A percentile compares a stretch with the other conserved stretches of the same genome.
Evolutionary conservation across 2,113 vertebrate species (phyloP).

Genomic region (Albula goreensis): DNA sequence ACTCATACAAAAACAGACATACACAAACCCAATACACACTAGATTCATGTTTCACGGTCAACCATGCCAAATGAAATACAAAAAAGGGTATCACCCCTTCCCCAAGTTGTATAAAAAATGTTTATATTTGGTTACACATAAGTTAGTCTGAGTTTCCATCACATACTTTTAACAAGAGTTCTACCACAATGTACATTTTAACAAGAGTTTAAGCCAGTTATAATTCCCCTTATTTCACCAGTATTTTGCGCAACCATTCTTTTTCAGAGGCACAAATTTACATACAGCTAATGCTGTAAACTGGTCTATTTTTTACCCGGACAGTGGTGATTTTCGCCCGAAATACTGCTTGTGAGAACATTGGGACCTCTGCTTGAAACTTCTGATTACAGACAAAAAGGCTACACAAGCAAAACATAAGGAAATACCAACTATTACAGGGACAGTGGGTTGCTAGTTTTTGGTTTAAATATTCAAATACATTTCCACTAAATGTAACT

Average conservation of each 20-base stretch:
- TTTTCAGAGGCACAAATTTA: conserved; percentile 9
- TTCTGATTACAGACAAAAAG: conserved; percentile 18
- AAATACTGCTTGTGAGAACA: conserved; percentile 1
- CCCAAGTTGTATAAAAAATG: conserved; percentile 27
- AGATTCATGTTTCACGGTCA: conserved; percentile 41
- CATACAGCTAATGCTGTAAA: background rate
- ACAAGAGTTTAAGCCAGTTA: background rate
- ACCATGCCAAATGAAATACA: conserved; percentile 28
- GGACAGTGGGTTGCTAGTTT: conserved; percentile 57
- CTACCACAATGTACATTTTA: too few species aligned
- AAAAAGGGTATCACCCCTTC: background rate
- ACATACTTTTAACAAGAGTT: background rate
- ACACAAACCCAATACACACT: conserved; percentile 42
- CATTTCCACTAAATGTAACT: conserved; percentile 52
- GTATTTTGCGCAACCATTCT: conserved; percentile 19
- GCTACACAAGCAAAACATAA: conserved; percentile 15
- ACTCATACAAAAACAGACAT: conserved; percentile 9
- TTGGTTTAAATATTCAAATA: conserved; percentile 69
- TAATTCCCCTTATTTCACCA: conserved; percentile 16
- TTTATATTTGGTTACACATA: conserved; percentile 20
- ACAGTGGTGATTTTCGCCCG: conserved; percentile 2
- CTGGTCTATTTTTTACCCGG: background rate
- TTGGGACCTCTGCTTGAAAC: background rate
- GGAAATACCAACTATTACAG: conserved; percentile 44
- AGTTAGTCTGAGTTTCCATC: background rate